Evolutionary conservation across 1,140 invertebrate genomes (phyloP).

Genomic region (Drosophila bocki): DNA sequence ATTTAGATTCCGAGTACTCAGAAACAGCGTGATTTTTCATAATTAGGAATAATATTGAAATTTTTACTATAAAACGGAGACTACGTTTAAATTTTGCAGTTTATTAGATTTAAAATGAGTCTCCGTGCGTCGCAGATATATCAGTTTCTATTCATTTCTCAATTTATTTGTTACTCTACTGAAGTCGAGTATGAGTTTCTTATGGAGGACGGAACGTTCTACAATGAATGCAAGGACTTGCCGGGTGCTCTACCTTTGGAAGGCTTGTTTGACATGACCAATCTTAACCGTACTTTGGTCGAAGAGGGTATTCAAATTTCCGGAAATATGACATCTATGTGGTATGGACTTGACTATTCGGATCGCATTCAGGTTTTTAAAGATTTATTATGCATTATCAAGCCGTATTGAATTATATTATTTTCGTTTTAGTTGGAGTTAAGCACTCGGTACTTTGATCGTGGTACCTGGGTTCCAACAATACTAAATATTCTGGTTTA

Average conservation of each 20-base stretch:
- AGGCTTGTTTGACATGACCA: background rate
- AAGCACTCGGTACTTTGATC: background rate
- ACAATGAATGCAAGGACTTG: background rate
- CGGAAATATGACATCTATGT: background rate
- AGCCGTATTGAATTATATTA: background rate
- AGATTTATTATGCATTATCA: background rate
- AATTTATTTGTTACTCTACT: background rate
- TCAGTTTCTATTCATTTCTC: background rate
- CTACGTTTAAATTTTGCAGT: background rate
- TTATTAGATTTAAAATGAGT: background rate
- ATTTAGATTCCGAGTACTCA: background rate
- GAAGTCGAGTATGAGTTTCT: background rate
- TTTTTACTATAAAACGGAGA: background rate
- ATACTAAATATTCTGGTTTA: background rate
- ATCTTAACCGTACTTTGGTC: background rate
- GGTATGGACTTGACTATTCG: background rate
- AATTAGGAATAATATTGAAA: background rate
- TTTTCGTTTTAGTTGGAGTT: background rate
- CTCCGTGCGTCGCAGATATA: background rate
- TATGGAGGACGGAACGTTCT: background rate
- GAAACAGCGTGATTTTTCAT: background rate
- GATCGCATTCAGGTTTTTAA: slow-evolving; percentile 2
- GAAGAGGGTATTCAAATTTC: background rate
- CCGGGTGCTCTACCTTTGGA: background rate
- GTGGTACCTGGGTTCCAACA: background rate